Conservation (phyloP, 37 sponge, comb jelly and placozoan species). For the Hexactinellida sp. region DNA sequence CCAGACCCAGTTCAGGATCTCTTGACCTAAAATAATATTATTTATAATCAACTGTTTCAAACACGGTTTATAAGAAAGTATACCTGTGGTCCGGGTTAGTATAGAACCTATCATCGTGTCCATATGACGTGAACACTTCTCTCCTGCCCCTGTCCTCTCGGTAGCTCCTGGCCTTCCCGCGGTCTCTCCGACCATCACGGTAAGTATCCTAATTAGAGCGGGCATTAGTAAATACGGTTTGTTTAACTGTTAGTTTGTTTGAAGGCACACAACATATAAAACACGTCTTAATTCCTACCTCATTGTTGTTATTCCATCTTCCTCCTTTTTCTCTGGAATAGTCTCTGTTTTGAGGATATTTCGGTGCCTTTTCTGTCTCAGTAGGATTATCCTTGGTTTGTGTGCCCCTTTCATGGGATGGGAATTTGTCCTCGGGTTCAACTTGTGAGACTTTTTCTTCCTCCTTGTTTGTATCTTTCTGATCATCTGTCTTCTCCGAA, state of each 20-base stretch:
- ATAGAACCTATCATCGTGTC: slow-evolving; percentile 11
- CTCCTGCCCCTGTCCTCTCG: not conserved
- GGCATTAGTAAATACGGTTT: not conserved
- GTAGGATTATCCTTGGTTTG: not conserved
- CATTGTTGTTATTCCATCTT: not conserved
- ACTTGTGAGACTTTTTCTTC: not conserved
- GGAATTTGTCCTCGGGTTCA: not conserved
- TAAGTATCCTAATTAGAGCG: not conserved
- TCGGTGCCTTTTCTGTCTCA: not conserved
- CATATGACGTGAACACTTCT: not conserved
- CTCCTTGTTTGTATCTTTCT: not conserved
- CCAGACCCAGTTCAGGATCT: not conserved
- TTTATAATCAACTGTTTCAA: too few relatives aligned
- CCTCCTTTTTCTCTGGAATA: not conserved
- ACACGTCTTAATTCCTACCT: too few relatives aligned
- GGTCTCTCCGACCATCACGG: not conserved
- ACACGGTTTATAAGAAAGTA: too few relatives aligned
- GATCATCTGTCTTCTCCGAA: not conserved
- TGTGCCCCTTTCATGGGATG: not conserved
- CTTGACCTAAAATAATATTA: not conserved
- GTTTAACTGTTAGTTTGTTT: too few relatives aligned
- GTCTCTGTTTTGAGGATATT: not conserved
- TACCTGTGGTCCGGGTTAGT: not conserved
- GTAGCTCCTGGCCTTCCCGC: not conserved
- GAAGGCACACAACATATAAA: too few relatives aligned